A percentile compares a stretch with the other conserved stretches of the same genome.
These are phyloP conservation scores for Chrysolina americana DNA, from an alignment of 2,888 invertebrate species.

Conservation along the genomic window DNA sequence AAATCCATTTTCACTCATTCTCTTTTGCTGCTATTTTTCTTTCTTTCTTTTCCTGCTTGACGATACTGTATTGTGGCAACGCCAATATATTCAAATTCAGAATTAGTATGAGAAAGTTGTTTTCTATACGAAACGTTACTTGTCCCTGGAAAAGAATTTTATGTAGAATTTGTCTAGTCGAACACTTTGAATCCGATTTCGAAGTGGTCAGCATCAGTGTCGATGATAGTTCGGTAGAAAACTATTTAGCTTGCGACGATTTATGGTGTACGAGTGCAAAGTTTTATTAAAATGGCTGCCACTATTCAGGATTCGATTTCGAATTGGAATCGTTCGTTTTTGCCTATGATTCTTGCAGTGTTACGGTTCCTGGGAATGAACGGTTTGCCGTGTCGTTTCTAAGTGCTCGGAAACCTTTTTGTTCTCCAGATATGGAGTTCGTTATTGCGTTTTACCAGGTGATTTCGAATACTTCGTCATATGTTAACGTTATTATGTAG, in stretches of 20 bases:
- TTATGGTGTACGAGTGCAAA: conserved; percentile 30
- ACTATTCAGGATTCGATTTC: conserved; percentile 26
- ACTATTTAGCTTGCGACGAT: conserved; percentile 20
- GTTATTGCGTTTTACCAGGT: neutral
- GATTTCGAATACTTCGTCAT: neutral
- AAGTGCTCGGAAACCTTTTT: conserved; percentile 3
- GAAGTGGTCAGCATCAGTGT: conserved; percentile 25
- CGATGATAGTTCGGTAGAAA: conserved; percentile 11
- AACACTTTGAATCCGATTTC: conserved; percentile 23
- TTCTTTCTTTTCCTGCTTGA: no score
- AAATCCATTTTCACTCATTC: no score
- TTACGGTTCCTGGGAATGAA: conserved; percentile 14
- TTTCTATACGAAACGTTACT: neutral
- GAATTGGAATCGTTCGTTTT: conserved; percentile 26
- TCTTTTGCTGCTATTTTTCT: no score
- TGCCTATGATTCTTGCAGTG: conserved; percentile 16
- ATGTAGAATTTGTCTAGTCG: neutral
- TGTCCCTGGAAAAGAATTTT: neutral
- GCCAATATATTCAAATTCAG: no score
- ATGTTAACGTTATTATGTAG: no score
- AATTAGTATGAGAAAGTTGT: no score
- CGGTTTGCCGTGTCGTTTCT: conserved; percentile 12
- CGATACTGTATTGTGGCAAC: no score
- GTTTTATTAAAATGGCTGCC: conserved; percentile 32
- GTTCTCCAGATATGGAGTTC: neutral